Base-by-base conservation (phyloP, 2,113 vertebrate species). In the Canis aureus region DNA sequence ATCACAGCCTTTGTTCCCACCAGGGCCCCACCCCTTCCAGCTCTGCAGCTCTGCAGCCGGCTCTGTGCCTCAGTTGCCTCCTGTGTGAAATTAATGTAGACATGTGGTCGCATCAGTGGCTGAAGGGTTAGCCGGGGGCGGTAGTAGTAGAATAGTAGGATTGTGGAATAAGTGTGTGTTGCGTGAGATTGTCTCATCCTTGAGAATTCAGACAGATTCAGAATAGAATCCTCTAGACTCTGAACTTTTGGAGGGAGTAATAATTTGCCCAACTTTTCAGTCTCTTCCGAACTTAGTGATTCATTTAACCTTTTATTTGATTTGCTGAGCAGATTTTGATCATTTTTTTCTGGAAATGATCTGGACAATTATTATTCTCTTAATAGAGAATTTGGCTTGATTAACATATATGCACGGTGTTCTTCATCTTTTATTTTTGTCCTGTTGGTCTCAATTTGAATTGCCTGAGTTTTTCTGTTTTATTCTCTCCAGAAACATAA, bases 401-500 rank as follows among this genome's bases (percentile, higher is more conserved):
- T 64, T 93, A 93, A 71, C 13, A 51, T 80, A 38, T 66, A 20
- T 32, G 29, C 32, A 12, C 73, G 55, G 10, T 59, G 5, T 10
- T 64, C 19, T 76, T 12, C 43, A 43, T 71, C 83, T 78, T 29
- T 66, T 32, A 29, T 83, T 67, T 91, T 93, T 23, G 81, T 90
- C 38, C 27, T 80, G 0, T 89, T 92, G 86, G 93, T 96, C 60
- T 92, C 62, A 2, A 59, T 64, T 97, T 57, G 43, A 69, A n/a
- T 81, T 74, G 16, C 64, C n/a, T 74, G 38, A 83, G 29, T 64
- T 83, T 94, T 96, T 86, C 73, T 86, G 23, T 92, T 59, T 82
- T 62, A 69, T 84, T 93, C 27, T 57, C 74, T 78, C 1, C 49
- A 35, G 84, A 92, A 95, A 78, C 35, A 32, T 62, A 86, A 11